Evolutionary conservation across 2,797 vertebrate species (phyloP).

Genomic region (Chelidonichthys spinosus): DNA sequence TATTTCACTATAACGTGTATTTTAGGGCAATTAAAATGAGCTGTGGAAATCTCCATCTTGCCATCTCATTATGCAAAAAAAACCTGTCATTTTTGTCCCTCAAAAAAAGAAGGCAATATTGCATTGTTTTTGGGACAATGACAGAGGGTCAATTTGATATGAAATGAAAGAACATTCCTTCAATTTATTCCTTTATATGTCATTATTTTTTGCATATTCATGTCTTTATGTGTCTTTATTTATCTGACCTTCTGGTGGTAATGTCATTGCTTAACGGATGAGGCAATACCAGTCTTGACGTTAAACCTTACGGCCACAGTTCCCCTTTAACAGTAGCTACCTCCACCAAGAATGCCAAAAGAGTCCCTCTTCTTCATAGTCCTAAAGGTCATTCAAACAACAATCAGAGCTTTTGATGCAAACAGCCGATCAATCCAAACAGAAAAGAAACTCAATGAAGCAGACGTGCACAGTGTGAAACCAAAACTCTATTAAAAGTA

Average conservation of each 20-base stretch:
- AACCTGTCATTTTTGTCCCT: slow-evolving; percentile 29
- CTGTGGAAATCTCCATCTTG: slow-evolving; percentile 34
- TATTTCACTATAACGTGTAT: slow-evolving; percentile 23
- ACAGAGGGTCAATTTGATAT: not conserved
- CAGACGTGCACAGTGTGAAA: slow-evolving; percentile 1
- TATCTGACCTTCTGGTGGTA: not conserved
- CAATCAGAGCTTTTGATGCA: slow-evolving; percentile 9
- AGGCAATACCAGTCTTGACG: not conserved
- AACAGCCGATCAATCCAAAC: not conserved
- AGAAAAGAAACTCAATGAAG: not conserved
- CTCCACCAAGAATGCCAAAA: not conserved
- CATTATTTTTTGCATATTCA: not conserved
- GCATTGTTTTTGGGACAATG: not conserved
- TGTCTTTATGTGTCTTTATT: slow-evolving; percentile 4
- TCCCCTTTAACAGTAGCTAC: not conserved
- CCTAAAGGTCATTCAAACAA: not conserved
- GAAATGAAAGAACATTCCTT: not conserved
- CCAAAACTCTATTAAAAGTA: slow-evolving; percentile 3
- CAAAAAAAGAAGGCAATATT: not conserved
- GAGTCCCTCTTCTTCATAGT: not conserved
- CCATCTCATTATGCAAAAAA: too few relatives aligned
- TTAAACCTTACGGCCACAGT: not conserved
- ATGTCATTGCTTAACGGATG: not conserved
- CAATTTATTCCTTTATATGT: not conserved
- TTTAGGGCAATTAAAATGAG: slow-evolving; percentile 34